Evolutionary conservation across 2,113 vertebrate species (phyloP), one percentile per base, ranked within the genome.

Genomic region (Pungitius pungitius): DNA sequence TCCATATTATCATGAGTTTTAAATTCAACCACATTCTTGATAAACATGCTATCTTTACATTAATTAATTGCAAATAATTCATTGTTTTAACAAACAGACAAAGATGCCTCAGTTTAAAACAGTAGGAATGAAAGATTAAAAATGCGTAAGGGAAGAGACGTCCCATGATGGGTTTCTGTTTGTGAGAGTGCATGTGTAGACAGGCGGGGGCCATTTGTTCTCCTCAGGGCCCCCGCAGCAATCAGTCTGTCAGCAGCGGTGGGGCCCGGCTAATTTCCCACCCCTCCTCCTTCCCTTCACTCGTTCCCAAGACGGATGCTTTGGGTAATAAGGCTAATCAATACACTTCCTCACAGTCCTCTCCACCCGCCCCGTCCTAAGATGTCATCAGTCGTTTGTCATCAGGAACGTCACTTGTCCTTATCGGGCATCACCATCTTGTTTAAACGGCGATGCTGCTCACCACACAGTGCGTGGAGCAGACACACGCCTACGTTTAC

Each of bases 251-350:
- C 92, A 93, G 77, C 65, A 37, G 87, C 90, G 88, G 90, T 85
- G 86, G 90, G 80, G 87, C 72, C 57, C 22, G 30, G 89, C 93
- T 94, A 93, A 94, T 94, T 94, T 91, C 77, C 88, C 87, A 85
- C 74, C 83, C 85, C 75, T 83, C 80, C 72, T 66, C 75, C 75
- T 62, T 49, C 74, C 77, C 75, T 59, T 78, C 76, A 71, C 68
- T 78, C 85, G 3, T 77, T 90, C 89, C 87, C 75, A 90, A 92
- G 93, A 94, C 83, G 76, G 91, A 94, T 93, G 92, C 92, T 91
- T 86, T 88, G 81, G 88, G 92, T 94, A 94, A 94, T 93, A 94
- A 93, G 92, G 84, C 91, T 89, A 93, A 95, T 95, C 94, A 95
- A 94, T 95, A 94, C 75, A 88, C 90, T 91, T 91, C 91, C 91